Evolutionary conservation across 2,888 invertebrate genomes (phyloP).

Genomic region (Noctua comes): DNA sequence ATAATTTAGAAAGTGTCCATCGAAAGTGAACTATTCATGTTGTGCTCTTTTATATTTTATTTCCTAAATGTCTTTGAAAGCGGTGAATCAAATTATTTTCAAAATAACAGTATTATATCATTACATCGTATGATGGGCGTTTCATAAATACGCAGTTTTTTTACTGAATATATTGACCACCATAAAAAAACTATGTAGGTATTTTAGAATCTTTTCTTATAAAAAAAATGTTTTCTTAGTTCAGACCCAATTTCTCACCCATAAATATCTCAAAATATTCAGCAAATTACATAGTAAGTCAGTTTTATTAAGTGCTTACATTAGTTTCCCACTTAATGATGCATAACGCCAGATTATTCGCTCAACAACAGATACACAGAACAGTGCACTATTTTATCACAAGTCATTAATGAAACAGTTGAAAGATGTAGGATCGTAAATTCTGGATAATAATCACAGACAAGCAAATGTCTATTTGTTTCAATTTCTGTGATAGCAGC

Average conservation of each 20-base stretch:
- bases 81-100: not conserved
- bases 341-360: slow-evolving; percentile 24
- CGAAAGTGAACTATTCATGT: not conserved
- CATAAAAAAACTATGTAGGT: not conserved
- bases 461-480: slow-evolving; percentile 9
- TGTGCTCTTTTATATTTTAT: not conserved
- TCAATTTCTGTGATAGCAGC: not conserved
- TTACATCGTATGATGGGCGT: too few species aligned
- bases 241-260: slow-evolving; percentile 6
- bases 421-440: slow-evolving; percentile 24
- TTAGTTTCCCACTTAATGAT: slow-evolving; percentile 43
- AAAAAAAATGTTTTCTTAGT: not conserved
- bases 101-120: not conserved
- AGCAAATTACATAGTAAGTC: slow-evolving; percentile 35
- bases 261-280: slow-evolving; percentile 34
- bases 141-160: not conserved
- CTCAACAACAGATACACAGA: slow-evolving; percentile 31
- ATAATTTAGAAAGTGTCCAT: not conserved
- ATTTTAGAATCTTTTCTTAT: not conserved
- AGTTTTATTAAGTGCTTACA: slow-evolving; percentile 53
- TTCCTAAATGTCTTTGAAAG: not conserved
- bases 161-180: not conserved
- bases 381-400: slow-evolving; percentile 18
- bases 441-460: slow-evolving; percentile 18
- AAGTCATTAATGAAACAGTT: slow-evolving; percentile 7